A percentile compares a stretch with the other conserved stretches of the same genome.
phyloP scores from a whole-genome alignment of 2,113 vertebrate species.

The Grantiella picta region DNA sequence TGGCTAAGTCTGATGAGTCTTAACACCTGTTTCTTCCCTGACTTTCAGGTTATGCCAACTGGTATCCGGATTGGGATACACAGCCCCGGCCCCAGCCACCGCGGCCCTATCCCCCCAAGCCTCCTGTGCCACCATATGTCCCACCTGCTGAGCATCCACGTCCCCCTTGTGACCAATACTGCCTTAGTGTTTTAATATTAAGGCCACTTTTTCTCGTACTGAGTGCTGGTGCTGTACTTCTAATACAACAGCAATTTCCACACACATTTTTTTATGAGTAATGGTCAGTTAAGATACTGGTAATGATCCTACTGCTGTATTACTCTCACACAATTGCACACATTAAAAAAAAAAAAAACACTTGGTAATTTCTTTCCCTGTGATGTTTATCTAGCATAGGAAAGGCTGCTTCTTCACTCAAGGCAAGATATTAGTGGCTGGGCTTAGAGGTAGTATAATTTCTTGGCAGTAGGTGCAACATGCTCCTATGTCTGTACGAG shows the following conservation, averaged over 20 bases:
- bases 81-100: neutral
- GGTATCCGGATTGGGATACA: slow-evolving; percentile 66
- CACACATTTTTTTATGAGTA: slow-evolving; percentile 69
- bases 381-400: neutral
- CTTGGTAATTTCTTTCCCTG: neutral
- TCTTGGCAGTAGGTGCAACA: neutral
- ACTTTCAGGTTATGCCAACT: slow-evolving; percentile 49
- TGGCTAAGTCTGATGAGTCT: neutral
- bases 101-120: accelerated
- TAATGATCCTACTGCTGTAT: neutral
- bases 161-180: slow-evolving; percentile 4
- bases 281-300: neutral
- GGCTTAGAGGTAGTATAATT: neutral
- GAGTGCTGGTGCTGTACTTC: slow-evolving; percentile 14
- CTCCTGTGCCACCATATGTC: accelerated
- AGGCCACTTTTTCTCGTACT: slow-evolving; percentile 56
- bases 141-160: neutral
- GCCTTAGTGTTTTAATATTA: slow-evolving; percentile 18
- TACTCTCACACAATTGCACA: neutral
- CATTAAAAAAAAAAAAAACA: neutral
- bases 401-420: neutral
- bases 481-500: accelerated
- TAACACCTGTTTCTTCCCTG: neutral
- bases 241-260: slow-evolving; percentile 51
- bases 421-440: neutral